phyloP scores from a whole-genome alignment of 2,113 vertebrate genomes.

The Oreotragus oreotragus region DNA sequence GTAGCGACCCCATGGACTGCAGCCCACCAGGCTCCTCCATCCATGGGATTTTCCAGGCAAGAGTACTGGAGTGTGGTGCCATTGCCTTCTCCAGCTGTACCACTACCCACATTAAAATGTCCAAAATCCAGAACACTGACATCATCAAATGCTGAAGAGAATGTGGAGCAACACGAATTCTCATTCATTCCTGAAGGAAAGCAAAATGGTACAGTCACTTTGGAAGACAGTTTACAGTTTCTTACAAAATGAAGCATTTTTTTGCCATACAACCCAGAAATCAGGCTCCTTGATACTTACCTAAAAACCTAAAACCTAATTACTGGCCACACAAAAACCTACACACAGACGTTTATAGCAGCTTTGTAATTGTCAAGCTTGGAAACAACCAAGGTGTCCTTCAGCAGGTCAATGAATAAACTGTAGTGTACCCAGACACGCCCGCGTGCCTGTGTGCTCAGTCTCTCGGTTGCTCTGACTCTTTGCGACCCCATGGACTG shows the following conservation, averaged over 20 bases:
- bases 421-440: background rate
- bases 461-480: background rate
- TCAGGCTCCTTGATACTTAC: background rate
- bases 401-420: background rate
- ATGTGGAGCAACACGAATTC: background rate
- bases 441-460: accelerated
- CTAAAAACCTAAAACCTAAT: background rate
- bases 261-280: background rate
- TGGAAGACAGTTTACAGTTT: conserved; percentile 8
- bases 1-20: no score
- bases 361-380: background rate
- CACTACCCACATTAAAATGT: background rate
- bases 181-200: background rate
- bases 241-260: background rate
- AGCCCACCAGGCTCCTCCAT: no score
- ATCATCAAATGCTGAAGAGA: background rate
- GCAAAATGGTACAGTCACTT: background rate
- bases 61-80: no score
- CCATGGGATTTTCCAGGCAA: no score
- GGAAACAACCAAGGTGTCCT: background rate
- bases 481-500: background rate
- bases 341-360: background rate
- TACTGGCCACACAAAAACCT: background rate
- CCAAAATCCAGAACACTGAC: background rate
- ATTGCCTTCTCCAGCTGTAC: background rate